These are phyloP conservation scores for Agrenia bidenticulata DNA, from an alignment of 2,888 invertebrate species.

Conservation along the genomic window DNA sequence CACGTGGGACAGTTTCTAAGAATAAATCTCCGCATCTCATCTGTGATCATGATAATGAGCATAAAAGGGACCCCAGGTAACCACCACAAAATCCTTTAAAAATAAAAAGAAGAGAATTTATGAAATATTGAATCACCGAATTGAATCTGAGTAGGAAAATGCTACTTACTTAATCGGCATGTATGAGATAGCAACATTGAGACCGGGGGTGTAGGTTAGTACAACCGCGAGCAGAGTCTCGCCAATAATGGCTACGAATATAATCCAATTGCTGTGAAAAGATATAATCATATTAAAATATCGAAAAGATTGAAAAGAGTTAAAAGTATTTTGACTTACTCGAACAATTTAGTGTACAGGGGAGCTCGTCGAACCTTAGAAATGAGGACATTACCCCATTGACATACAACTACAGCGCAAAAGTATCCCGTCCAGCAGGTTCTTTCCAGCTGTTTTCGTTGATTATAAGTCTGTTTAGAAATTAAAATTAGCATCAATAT, in stretches of 20 bases:
- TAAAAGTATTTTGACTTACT: constrained; percentile 56
- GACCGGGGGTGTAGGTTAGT: constrained; percentile 58
- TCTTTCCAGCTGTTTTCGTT: constrained; percentile 67
- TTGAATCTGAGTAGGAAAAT: background rate
- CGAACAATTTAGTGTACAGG: constrained; percentile 95
- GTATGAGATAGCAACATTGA: constrained; percentile 55
- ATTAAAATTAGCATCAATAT: background rate
- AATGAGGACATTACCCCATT: constrained; percentile 97
- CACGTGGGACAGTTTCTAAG: constrained; percentile 57
- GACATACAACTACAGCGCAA: constrained; percentile 94
- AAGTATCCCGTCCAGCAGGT: constrained; percentile 99
- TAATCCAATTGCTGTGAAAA: constrained; percentile 42
- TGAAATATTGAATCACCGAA: no score
- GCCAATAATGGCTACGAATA: constrained; percentile 45
- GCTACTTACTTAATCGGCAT: constrained; percentile 44
- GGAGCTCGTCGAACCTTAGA: constrained; percentile 97
- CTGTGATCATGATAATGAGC: constrained; percentile 61
- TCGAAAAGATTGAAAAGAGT: background rate
- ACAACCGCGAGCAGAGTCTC: constrained; percentile 57
- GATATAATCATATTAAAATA: background rate
- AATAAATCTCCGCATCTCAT: constrained; percentile 60
- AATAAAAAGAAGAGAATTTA: background rate
- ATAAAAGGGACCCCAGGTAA: constrained; percentile 62
- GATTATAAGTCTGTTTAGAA: constrained; percentile 34
- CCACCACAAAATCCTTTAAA: constrained; percentile 59